Conservation (phyloP, 2,113 vertebrate species). For the Vimba vimba region DNA sequence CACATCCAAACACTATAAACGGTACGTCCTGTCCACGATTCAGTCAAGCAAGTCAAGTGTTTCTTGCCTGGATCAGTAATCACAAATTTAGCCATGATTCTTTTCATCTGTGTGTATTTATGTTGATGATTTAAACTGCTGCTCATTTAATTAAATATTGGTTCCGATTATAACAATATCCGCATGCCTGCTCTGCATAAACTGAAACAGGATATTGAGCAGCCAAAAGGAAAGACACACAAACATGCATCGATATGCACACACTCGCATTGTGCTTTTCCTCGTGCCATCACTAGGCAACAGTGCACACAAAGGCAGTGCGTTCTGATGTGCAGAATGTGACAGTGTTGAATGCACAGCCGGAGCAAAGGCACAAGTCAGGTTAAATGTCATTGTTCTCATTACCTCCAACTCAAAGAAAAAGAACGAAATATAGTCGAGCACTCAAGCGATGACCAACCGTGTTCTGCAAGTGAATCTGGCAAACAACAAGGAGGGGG, state of each 20-base stretch:
- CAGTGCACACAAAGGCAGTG: conserved; percentile 66
- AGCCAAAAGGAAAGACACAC: conserved; percentile 23
- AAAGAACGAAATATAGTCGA: conserved; percentile 5
- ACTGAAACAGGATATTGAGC: conserved; percentile 28
- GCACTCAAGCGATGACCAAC: conserved; percentile 12
- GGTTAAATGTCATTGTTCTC: conserved; percentile 16
- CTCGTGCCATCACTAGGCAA: conserved; percentile 70
- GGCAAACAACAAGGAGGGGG: conserved; percentile 30
- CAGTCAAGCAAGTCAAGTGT: conserved; percentile 48
- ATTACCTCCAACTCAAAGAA: conserved; percentile 10
- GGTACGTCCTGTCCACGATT: conserved; percentile 1
- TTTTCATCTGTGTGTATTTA: conserved; percentile 5
- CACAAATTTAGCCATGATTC: conserved; percentile 47
- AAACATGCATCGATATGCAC: conserved; percentile 27
- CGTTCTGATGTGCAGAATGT: conserved; percentile 56
- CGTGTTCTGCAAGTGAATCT: conserved; percentile 19
- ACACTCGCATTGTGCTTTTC: conserved; percentile 47
- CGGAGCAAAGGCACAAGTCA: conserved; percentile 40
- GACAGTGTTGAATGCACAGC: conserved; percentile 35
- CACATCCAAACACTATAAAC: conserved; percentile 39
- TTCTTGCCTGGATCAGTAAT: conserved; percentile 54
- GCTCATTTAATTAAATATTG: conserved; percentile 33
- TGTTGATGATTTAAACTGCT: conserved; percentile 5
- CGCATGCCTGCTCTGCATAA: conserved; percentile 6
- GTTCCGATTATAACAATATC: conserved; percentile 13